phyloP scores from a whole-genome alignment of 2,797 vertebrate species.

The Parauchenoglanis ngamensis region DNA sequence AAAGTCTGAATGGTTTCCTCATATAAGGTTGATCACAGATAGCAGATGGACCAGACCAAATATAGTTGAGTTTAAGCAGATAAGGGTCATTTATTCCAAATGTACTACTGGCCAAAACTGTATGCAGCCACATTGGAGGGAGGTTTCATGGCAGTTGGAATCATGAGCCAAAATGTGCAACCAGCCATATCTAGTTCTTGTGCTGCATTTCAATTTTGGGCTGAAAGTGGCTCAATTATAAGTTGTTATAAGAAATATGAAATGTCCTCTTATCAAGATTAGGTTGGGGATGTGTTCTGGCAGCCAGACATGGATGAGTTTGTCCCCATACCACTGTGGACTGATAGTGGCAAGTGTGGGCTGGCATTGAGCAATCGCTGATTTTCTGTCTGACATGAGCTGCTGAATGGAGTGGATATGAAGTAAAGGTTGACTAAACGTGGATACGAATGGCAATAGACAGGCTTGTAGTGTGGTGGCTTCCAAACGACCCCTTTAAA shows the following conservation, averaged over 20 bases:
- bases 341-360: not conserved
- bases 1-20: not conserved
- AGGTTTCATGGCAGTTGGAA: not conserved
- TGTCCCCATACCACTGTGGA: not conserved
- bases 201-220: not conserved
- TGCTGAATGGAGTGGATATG: not conserved
- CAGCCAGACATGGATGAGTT: constrained; percentile 5
- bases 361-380: not conserved
- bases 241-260: not conserved
- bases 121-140: not conserved
- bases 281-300: not conserved
- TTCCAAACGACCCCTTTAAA: not conserved
- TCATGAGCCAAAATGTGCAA: not conserved
- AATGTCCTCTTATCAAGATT: constrained; percentile 7
- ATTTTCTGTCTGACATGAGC: not conserved
- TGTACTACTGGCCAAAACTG: not conserved
- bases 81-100: constrained; percentile 3
- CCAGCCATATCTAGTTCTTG: not conserved
- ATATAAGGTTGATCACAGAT: not conserved
- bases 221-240: not conserved
- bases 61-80: constrained; percentile 13
- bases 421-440: no score
- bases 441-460: not conserved
- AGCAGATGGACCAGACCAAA: not conserved
- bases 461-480: not conserved